Conservation (phyloP, 2,113 vertebrate genomes). For the Dascyllus trimaculatus region DNA sequence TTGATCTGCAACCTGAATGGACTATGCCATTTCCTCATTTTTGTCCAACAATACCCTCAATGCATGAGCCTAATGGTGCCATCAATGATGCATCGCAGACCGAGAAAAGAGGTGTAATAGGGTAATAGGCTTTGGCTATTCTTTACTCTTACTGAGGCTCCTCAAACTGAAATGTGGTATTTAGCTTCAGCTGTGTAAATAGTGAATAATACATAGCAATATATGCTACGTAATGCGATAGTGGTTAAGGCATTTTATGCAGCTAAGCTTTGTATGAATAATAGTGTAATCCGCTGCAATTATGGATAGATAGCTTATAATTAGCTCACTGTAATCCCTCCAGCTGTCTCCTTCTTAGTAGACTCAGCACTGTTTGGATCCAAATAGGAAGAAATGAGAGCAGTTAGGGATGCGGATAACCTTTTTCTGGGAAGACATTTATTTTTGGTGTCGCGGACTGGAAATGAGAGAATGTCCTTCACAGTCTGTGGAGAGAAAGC, state of each 20-base stretch:
- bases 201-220: conserved; percentile 59
- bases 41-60: conserved; percentile 47
- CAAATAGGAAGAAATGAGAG: conserved; percentile 48
- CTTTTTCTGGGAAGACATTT: conserved; percentile 34
- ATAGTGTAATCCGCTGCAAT: conserved; percentile 69
- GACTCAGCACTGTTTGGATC: conserved; percentile 56
- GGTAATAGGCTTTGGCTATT: conserved; percentile 46
- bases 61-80: conserved; percentile 50
- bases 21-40: conserved; percentile 51
- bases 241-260: conserved; percentile 56
- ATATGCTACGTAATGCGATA: conserved; percentile 52
- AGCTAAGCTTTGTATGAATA: conserved; percentile 69
- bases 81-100: conserved; percentile 48
- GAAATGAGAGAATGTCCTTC: conserved; percentile 54
- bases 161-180: conserved; percentile 45
- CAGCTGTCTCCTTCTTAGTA: conserved; percentile 61
- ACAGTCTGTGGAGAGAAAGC: conserved; percentile 10
- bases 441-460: conserved; percentile 22
- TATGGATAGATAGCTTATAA: conserved; percentile 72
- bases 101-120: conserved; percentile 37
- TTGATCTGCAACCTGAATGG: conserved; percentile 56
- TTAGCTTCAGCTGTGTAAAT: conserved; percentile 61
- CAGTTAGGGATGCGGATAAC: conserved; percentile 42
- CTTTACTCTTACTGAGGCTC: conserved; percentile 27
- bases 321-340: conserved; percentile 72